Evolutionary conservation across 1,140 invertebrate species (phyloP).

Genomic region (Chionoecetes opilio): DNA sequence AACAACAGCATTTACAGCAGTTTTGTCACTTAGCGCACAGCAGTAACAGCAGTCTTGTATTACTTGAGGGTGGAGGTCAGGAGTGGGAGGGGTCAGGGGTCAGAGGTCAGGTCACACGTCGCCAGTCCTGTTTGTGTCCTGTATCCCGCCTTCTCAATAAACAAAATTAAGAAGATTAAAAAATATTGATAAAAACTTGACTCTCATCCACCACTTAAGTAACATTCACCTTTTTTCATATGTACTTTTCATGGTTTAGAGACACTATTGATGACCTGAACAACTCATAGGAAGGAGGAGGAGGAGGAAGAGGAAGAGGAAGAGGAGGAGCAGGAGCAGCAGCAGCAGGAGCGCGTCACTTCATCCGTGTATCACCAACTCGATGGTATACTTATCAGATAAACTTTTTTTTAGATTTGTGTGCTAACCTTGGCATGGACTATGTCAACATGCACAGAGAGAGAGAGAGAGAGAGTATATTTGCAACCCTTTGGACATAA

Average conservation of each 20-base stretch:
- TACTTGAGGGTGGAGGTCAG: background rate
- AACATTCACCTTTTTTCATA: too few relatives aligned
- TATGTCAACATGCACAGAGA: background rate
- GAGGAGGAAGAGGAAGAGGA: background rate
- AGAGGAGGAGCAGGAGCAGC: background rate
- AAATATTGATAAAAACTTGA: too few relatives aligned
- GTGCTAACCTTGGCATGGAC: too few relatives aligned
- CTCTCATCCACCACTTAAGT: too few relatives aligned
- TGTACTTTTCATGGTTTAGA: background rate
- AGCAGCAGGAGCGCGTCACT: background rate
- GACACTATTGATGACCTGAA: background rate
- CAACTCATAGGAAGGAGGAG: background rate
- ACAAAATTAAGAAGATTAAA: too few relatives aligned
- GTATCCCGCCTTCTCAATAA: background rate
- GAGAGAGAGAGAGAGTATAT: background rate
- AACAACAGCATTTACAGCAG: constrained; percentile 21
- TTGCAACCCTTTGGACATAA: too few relatives aligned
- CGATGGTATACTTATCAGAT: background rate
- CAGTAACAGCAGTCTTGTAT: background rate
- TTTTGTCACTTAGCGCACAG: background rate
- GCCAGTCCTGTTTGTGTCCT: background rate
- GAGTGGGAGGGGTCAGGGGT: too few relatives aligned
- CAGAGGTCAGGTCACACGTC: too few relatives aligned
- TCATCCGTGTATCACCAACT: background rate
- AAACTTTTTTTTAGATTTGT: background rate